Evolutionary conservation across 2,113 vertebrate species (phyloP).

Genomic region (Spea multiplicata): DNA sequence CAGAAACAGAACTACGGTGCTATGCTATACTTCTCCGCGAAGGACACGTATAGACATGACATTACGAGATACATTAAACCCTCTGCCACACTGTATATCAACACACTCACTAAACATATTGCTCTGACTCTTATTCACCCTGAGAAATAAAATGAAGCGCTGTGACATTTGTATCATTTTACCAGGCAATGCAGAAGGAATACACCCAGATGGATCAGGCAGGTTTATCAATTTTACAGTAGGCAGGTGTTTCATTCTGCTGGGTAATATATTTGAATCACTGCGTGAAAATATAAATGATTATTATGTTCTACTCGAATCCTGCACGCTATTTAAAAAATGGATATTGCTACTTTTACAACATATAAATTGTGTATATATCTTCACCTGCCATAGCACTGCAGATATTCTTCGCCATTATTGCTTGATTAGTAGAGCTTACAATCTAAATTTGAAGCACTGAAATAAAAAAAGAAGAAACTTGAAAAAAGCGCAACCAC

Average conservation of each 20-base stretch:
- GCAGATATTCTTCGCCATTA: not conserved
- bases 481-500: no score
- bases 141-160: slow-evolving; percentile 36
- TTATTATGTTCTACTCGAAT: slow-evolving; percentile 42
- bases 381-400: slow-evolving; percentile 11
- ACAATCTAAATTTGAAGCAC: not conserved
- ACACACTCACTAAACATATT: slow-evolving; percentile 41
- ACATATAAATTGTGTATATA: slow-evolving; percentile 21
- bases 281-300: slow-evolving; percentile 49
- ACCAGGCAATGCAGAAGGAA: slow-evolving; percentile 41
- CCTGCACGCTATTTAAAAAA: slow-evolving; percentile 43
- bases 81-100: slow-evolving; percentile 49
- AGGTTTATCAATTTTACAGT: slow-evolving; percentile 48
- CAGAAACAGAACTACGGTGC: slow-evolving; percentile 38
- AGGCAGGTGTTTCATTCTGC: slow-evolving; percentile 49
- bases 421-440: not conserved
- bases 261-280: slow-evolving; percentile 49
- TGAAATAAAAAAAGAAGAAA: not conserved
- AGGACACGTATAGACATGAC: slow-evolving; percentile 48
- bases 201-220: slow-evolving; percentile 45
- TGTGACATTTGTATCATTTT: slow-evolving; percentile 48
- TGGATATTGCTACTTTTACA: slow-evolving; percentile 40
- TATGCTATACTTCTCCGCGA: slow-evolving; percentile 39
- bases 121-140: slow-evolving; percentile 27
- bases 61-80: slow-evolving; percentile 47